Evolutionary conservation across 2,888 invertebrate genomes (phyloP).

Genomic region (Lathronympha strigana): DNA sequence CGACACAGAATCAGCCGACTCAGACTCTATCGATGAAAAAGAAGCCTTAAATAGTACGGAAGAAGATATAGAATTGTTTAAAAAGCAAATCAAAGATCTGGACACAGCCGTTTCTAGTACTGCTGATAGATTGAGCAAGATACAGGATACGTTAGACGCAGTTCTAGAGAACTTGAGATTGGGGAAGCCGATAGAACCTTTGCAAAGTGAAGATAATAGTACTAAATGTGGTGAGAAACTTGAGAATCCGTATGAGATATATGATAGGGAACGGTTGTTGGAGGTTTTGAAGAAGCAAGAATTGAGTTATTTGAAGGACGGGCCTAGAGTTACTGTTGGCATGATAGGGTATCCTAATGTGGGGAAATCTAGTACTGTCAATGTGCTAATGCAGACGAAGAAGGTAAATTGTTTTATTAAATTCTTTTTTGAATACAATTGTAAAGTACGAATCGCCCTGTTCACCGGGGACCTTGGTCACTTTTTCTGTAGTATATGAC

Average conservation of each 20-base stretch:
- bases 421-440: neutral
- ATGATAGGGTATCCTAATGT: slow-evolving; percentile 99
- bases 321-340: slow-evolving; percentile 91
- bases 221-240: slow-evolving; percentile 47
- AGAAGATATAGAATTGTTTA: slow-evolving; percentile 77
- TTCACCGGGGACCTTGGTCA: too few species aligned
- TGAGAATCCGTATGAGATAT: slow-evolving; percentile 84
- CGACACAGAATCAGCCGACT: slow-evolving; percentile 65
- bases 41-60: slow-evolving; percentile 62
- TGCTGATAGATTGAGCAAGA: slow-evolving; percentile 81
- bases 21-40: slow-evolving; percentile 56
- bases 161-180: slow-evolving; percentile 68
- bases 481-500: too few species aligned
- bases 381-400: slow-evolving; percentile 93
- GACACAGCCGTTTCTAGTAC: slow-evolving; percentile 81
- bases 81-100: slow-evolving; percentile 78
- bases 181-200: slow-evolving; percentile 65
- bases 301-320: slow-evolving; percentile 72
- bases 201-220: slow-evolving; percentile 46
- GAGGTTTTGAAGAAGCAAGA: slow-evolving; percentile 86
- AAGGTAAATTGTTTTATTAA: slow-evolving; percentile 79
- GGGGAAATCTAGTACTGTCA: slow-evolving; percentile 99
- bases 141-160: slow-evolving; percentile 79
- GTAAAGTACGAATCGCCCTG: too few species aligned
- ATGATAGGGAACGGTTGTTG: slow-evolving; percentile 88